Percentiles rank a stretch among this genome's conserved stretches.
These are phyloP conservation scores for Thaumetopoea pityocampa DNA, from an alignment of 1,140 invertebrate species.

Conservation along the genomic window DNA sequence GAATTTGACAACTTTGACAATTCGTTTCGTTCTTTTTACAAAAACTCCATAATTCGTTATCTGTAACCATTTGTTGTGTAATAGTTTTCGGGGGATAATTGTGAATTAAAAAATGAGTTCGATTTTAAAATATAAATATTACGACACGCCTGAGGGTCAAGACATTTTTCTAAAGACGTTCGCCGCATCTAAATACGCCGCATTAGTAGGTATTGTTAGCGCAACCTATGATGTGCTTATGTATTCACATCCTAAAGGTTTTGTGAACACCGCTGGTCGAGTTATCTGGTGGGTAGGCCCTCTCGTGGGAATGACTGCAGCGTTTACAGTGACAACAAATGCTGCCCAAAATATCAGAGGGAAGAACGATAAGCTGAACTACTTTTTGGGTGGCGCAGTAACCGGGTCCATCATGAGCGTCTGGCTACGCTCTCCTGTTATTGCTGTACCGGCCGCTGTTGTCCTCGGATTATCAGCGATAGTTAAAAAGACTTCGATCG, in stretches of 20 bases:
- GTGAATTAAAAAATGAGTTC: constrained; percentile 21
- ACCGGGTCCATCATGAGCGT: constrained; percentile 78
- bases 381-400: constrained; percentile 76
- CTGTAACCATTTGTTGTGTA: constrained; percentile 66
- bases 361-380: constrained; percentile 81
- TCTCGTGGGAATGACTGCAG: constrained; percentile 78
- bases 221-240: constrained; percentile 78
- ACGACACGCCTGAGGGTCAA: constrained; percentile 83
- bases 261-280: constrained; percentile 44
- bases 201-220: constrained; percentile 62
- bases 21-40: too few relatives aligned
- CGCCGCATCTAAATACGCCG: constrained; percentile 77
- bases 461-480: constrained; percentile 68
- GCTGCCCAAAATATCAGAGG: constrained; percentile 76
- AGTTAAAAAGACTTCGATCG: constrained; percentile 77
- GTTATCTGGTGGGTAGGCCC: constrained; percentile 77
- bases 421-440: constrained; percentile 58
- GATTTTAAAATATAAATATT: constrained; percentile 76
- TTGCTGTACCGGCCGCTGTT: constrained; percentile 38
- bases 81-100: constrained; percentile 29
- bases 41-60: constrained; percentile 4
- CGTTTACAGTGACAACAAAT: constrained; percentile 80
- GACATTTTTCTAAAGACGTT: constrained; percentile 80
- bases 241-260: constrained; percentile 75
- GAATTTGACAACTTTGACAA: too few relatives aligned